Percentiles rank a stretch among this genome's conserved stretches.
These are phyloP conservation scores for Hydra vulgaris DNA, from an alignment of 30 jellyfish, hydroid and myxozoan genomes.

Conservation along the genomic window DNA sequence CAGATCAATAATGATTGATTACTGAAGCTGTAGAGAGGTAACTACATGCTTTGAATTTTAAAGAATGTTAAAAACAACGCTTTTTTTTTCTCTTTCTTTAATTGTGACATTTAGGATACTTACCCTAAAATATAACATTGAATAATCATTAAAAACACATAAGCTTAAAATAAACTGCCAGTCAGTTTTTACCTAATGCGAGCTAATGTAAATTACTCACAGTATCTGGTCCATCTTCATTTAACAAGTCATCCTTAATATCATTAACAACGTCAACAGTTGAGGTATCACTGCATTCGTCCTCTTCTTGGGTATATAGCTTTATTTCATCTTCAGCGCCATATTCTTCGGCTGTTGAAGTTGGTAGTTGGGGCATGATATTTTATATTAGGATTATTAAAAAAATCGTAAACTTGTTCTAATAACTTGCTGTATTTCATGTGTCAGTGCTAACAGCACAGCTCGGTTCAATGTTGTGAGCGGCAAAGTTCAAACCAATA, in stretches of 20 bases:
- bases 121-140: no score
- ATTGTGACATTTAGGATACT: no score
- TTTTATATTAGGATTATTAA: neutral
- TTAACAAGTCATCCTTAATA: conserved; percentile 72
- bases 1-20: no score
- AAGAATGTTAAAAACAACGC: no score
- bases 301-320: conserved; percentile 81
- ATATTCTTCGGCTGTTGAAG: conserved; percentile 89
- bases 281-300: conserved; percentile 83
- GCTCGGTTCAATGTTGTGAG: neutral
- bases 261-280: conserved; percentile 93
- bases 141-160: no score
- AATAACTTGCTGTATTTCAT: conserved; percentile 7
- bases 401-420: conserved; percentile 9
- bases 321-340: conserved; percentile 95
- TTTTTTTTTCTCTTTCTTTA: no score
- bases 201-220: conserved; percentile 25
- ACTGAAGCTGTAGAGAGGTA: no score
- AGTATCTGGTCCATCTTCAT: conserved; percentile 89
- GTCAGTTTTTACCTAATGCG: no score
- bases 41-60: no score
- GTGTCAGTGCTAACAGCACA: neutral
- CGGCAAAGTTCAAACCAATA: conserved; percentile 46
- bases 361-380: conserved; percentile 92
- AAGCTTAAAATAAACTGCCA: no score